phyloP scores from a whole-genome alignment of 1,140 invertebrate genomes.

The Globodera rostochiensis region DNA sequence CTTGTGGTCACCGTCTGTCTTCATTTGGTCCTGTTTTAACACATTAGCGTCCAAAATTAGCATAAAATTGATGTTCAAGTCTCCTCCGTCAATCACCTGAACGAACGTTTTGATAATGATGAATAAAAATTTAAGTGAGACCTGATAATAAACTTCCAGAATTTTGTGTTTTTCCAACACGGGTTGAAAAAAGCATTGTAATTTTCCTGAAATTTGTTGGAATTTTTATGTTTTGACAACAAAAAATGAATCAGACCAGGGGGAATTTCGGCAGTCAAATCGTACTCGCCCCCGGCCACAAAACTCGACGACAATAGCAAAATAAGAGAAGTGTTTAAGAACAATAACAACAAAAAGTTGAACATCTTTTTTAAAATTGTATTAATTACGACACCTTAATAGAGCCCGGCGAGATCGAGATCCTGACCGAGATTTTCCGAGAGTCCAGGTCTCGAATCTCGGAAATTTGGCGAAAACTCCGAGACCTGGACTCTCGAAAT shows the following conservation, averaged over 20 bases:
- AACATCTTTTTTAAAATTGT: background rate
- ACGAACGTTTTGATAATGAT: constrained; percentile 3
- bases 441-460: too few species aligned
- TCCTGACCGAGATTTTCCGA: too few species aligned
- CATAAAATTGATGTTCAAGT: constrained; percentile 67
- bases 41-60: constrained; percentile 63
- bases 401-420: too few species aligned
- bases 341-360: background rate
- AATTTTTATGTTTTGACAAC: background rate
- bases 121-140: constrained; percentile 20
- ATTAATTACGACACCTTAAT: too few species aligned
- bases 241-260: constrained; percentile 32
- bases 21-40: constrained; percentile 62
- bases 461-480: too few species aligned
- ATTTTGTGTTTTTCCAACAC: constrained; percentile 59
- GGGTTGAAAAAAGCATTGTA: constrained; percentile 66
- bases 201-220: constrained; percentile 28
- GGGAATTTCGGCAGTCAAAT: constrained; percentile 48
- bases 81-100: constrained; percentile 68
- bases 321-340: constrained; percentile 5
- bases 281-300: constrained; percentile 39
- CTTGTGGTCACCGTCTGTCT: constrained; percentile 66
- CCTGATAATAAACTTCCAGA: constrained; percentile 67
- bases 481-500: too few species aligned
- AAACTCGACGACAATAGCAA: background rate